phyloP scores from a whole-genome alignment of 2,888 invertebrate genomes.

The Reticulitermes lucifugus region DNA sequence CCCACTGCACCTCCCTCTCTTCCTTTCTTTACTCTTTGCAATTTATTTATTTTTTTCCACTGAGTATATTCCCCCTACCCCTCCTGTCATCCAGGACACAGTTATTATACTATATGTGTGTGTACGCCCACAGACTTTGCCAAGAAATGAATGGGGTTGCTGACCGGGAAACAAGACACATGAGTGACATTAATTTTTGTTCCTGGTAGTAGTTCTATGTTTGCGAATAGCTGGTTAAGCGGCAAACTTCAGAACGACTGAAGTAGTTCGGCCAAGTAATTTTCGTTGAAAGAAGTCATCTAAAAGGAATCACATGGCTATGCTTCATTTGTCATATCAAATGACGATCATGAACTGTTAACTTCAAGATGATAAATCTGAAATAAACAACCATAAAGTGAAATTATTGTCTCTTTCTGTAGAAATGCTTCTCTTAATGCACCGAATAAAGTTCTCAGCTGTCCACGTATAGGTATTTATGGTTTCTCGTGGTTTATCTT shows the following conservation, averaged over 20 bases:
- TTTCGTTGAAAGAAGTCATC: background rate
- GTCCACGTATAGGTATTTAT: too few relatives aligned
- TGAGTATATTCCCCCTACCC: too few relatives aligned
- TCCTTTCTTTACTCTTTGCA: background rate
- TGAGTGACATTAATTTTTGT: background rate
- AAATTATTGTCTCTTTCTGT: too few relatives aligned
- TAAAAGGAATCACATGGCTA: background rate
- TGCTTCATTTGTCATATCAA: too few relatives aligned
- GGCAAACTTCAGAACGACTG: background rate
- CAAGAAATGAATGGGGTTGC: background rate
- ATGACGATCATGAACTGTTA: too few relatives aligned
- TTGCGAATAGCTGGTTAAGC: background rate
- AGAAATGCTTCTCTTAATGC: too few relatives aligned
- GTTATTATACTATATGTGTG: conserved; percentile 6
- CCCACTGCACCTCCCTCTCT: background rate
- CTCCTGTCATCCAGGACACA: background rate
- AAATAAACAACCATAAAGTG: too few relatives aligned
- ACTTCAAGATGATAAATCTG: too few relatives aligned
- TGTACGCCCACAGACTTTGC: background rate
- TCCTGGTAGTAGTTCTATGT: background rate
- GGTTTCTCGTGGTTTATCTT: too few relatives aligned
- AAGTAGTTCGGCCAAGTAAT: background rate
- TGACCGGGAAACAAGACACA: background rate
- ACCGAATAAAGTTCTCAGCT: too few relatives aligned
- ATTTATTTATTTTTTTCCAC: background rate